Evolutionary conservation across 2,113 vertebrate species (phyloP).

Genomic region (Pachypanchax playfairii): DNA sequence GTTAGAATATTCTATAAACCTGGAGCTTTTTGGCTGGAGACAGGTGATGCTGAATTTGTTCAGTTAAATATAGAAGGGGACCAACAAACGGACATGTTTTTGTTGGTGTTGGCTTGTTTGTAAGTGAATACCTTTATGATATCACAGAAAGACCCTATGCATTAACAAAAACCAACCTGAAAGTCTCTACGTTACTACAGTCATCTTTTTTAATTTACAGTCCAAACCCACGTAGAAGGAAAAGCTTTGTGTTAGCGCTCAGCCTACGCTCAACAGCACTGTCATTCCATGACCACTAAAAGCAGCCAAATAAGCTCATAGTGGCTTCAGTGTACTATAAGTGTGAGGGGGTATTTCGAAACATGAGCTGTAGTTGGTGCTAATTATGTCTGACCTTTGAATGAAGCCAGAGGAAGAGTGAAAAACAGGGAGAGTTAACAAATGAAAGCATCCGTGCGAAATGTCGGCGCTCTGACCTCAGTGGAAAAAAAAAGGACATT

Average conservation of each 20-base stretch:
- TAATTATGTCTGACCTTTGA: slow-evolving; percentile 57
- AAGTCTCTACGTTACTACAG: not conserved
- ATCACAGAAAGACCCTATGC: not conserved
- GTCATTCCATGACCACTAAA: slow-evolving; percentile 44
- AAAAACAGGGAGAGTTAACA: slow-evolving; percentile 29
- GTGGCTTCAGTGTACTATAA: slow-evolving; percentile 18
- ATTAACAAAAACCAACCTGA: not conserved
- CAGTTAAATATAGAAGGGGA: too few species aligned
- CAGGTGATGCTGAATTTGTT: too few species aligned
- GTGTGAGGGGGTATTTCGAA: slow-evolving; percentile 51
- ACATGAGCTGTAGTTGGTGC: slow-evolving; percentile 44
- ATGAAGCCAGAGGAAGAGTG: slow-evolving; percentile 25
- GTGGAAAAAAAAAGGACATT: slow-evolving; percentile 61
- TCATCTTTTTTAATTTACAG: slow-evolving; percentile 1
- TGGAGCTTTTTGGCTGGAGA: too few species aligned
- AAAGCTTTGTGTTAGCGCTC: slow-evolving; percentile 20
- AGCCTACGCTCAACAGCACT: slow-evolving; percentile 17
- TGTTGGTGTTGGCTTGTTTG: too few species aligned
- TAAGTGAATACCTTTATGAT: not conserved
- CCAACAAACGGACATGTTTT: too few species aligned
- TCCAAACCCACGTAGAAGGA: slow-evolving; percentile 5
- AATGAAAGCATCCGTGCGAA: slow-evolving; percentile 34
- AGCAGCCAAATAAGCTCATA: slow-evolving; percentile 37
- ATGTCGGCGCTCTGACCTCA: slow-evolving; percentile 57
- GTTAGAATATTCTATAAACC: too few species aligned